Evolutionary conservation across 2,797 vertebrate species (phyloP).

Genomic region (Gymnoscopelus braueri): DNA sequence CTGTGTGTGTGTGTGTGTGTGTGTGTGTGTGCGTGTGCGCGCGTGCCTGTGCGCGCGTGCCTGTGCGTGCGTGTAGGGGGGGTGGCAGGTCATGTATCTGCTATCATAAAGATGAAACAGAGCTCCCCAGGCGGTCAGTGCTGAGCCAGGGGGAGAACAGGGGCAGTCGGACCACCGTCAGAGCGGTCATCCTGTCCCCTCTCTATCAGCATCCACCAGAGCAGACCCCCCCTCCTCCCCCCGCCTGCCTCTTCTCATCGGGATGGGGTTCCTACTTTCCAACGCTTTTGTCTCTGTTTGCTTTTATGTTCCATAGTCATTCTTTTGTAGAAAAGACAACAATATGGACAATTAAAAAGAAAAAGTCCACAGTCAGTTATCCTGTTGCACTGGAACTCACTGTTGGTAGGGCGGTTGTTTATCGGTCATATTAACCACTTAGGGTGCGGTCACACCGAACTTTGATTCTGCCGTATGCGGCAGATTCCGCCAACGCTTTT

Average conservation of each 20-base stretch:
- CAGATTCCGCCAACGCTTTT: too few relatives aligned
- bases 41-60: constrained; percentile 4
- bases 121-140: constrained; percentile 48
- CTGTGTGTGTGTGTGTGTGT: background rate
- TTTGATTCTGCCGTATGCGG: too few relatives aligned
- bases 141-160: constrained; percentile 56
- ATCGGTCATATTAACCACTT: constrained; percentile 1
- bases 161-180: constrained; percentile 23
- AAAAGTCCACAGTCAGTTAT: background rate
- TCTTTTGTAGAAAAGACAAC: constrained; percentile 33
- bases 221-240: background rate
- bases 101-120: constrained; percentile 39
- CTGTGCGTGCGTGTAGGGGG: background rate
- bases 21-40: constrained; percentile 16
- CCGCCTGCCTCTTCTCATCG: constrained; percentile 58
- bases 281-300: constrained; percentile 31
- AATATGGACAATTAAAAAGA: constrained; percentile 18
- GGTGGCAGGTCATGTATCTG: constrained; percentile 15
- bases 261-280: constrained; percentile 59
- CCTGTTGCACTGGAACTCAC: constrained; percentile 1
- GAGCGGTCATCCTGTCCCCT: constrained; percentile 47
- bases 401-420: constrained; percentile 31
- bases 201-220: constrained; percentile 70
- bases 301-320: constrained; percentile 20
- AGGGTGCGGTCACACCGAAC: too few relatives aligned